These are phyloP conservation scores for Ooceraea biroi DNA, from an alignment of 1,140 invertebrate species.

Conservation along the genomic window DNA sequence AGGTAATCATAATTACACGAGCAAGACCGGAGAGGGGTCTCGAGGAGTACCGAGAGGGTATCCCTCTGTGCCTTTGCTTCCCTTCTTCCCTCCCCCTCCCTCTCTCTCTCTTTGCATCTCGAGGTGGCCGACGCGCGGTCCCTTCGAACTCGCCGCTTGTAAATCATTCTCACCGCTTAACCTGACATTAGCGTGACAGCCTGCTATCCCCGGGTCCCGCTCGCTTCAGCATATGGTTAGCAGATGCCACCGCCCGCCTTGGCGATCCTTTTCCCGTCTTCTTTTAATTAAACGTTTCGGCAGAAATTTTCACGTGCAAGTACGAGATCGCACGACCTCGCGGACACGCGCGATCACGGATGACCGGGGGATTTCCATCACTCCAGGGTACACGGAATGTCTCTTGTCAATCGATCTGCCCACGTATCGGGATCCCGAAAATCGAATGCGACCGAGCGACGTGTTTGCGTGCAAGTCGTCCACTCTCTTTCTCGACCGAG, in stretches of 20 bases:
- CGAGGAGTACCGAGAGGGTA: background rate
- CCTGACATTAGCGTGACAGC: conserved; percentile 78
- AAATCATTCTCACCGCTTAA: conserved; percentile 77
- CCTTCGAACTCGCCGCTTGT: conserved; percentile 70
- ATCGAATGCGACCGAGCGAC: background rate
- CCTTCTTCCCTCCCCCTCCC: background rate
- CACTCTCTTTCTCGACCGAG: background rate
- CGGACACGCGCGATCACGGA: background rate
- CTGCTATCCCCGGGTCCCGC: conserved; percentile 68
- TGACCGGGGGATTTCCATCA: too few species aligned
- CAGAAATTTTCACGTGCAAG: conserved; percentile 69
- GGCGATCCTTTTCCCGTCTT: conserved; percentile 24
- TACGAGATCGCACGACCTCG: background rate
- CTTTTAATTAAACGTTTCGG: conserved; percentile 63
- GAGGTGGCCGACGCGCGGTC: background rate
- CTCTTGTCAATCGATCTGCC: background rate
- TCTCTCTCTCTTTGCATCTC: background rate
- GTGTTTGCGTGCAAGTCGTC: conserved; percentile 26
- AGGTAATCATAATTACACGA: conserved; percentile 52
- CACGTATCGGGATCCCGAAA: conserved; percentile 13
- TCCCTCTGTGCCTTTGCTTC: background rate
- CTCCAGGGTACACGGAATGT: too few species aligned
- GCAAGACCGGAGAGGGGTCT: background rate
- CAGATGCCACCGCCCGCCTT: conserved; percentile 70
- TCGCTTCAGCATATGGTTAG: conserved; percentile 76